A percentile compares a stretch with the other conserved stretches of the same genome.
Conservation (phyloP, 2,888 invertebrate genomes). For the Salpingus planirostris region DNA sequence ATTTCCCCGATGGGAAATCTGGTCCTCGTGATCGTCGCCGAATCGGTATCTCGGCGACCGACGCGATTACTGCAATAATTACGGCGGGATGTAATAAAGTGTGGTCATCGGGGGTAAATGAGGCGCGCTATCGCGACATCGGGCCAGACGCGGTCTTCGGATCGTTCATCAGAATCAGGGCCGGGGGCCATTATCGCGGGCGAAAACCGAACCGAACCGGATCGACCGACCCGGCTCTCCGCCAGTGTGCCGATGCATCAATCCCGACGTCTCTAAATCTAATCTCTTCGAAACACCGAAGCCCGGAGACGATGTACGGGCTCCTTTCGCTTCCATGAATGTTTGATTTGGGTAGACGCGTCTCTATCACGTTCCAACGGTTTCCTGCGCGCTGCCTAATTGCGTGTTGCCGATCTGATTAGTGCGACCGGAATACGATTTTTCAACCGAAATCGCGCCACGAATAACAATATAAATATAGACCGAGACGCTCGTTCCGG, state of each 20-base stretch:
- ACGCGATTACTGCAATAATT: conserved; percentile 40
- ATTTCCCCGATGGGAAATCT: no score
- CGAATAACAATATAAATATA: no score
- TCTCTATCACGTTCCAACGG: conserved; percentile 19
- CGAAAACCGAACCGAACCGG: no score
- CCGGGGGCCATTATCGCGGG: no score
- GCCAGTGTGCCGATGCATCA: conserved; percentile 43
- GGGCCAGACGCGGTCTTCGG: no score
- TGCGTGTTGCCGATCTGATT: conserved; percentile 15
- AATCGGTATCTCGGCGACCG: no score
- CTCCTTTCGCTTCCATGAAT: conserved; percentile 19
- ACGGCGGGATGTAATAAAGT: conserved; percentile 37
- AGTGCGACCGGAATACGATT: conserved; percentile 9
- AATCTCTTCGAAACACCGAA: conserved; percentile 19
- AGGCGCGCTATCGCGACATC: conserved; percentile 35
- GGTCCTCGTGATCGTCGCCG: no score
- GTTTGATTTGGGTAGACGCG: conserved; percentile 20
- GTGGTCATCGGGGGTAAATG: conserved; percentile 38
- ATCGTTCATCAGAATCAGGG: no score
- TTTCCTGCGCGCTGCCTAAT: conserved; percentile 19
- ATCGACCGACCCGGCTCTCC: no score
- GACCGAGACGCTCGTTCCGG: no score
- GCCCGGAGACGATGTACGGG: conserved; percentile 1
- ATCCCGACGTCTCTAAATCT: conserved; percentile 19
- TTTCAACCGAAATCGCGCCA: no score